Evolutionary conservation across 2,113 vertebrate species (phyloP).

Genomic region (Platysteira castanea): DNA sequence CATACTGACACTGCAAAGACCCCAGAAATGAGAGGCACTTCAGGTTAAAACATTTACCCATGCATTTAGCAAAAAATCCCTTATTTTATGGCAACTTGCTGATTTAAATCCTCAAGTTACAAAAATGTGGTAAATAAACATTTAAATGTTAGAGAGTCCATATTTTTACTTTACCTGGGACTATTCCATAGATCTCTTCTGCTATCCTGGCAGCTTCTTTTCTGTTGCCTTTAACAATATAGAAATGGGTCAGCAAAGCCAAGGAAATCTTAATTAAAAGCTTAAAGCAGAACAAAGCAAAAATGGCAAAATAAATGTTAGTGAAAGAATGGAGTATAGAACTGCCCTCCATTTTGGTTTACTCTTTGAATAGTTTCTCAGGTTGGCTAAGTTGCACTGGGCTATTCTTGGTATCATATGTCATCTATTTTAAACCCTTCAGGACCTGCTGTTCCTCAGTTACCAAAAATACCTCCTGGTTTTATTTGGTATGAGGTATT

Average conservation of each 20-base stretch:
- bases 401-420: slow-evolving; percentile 71
- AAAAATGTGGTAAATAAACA: neutral
- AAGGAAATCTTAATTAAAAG: slow-evolving; percentile 80
- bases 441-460: slow-evolving; percentile 66
- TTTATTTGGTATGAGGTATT: slow-evolving; percentile 43
- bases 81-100: neutral
- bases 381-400: slow-evolving; percentile 37
- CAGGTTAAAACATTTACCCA: neutral
- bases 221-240: slow-evolving; percentile 82
- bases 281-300: slow-evolving; percentile 81
- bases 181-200: slow-evolving; percentile 81
- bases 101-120: neutral
- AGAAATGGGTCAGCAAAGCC: slow-evolving; percentile 81
- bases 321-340: slow-evolving; percentile 70
- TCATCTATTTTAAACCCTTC: slow-evolving; percentile 78
- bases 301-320: slow-evolving; percentile 80
- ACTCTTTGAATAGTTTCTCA: slow-evolving; percentile 57
- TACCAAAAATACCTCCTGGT: slow-evolving; percentile 63
- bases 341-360: slow-evolving; percentile 74
- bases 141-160: neutral
- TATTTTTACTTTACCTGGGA: slow-evolving; percentile 74
- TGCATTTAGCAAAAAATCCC: neutral
- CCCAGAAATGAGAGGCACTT: neutral
- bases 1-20: neutral
- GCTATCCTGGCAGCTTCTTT: slow-evolving; percentile 84